Percentiles rank a stretch among this genome's conserved stretches.
Conservation (phyloP, 2,797 vertebrate species). For the Sebastes baramenuke region DNA sequence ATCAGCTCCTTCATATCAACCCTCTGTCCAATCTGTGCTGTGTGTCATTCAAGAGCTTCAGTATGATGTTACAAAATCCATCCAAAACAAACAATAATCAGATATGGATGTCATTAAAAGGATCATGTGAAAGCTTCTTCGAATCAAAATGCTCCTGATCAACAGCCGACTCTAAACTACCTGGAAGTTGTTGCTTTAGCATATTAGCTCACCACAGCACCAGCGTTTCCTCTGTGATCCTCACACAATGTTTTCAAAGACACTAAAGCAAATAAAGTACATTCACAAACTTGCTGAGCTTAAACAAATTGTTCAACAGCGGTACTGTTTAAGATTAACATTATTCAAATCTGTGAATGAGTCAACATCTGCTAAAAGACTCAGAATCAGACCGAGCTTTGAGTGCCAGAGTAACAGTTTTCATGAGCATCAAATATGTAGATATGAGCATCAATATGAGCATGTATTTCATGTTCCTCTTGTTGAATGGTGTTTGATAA, state of each 20-base stretch:
- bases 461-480: neutral
- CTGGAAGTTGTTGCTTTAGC: no score
- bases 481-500: neutral
- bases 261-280: no score
- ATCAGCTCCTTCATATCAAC: neutral
- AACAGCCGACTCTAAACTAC: no score
- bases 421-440: neutral
- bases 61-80: neutral
- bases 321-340: fast-evolving
- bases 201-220: no score
- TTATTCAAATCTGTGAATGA: neutral
- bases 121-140: no score
- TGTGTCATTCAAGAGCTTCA: neutral
- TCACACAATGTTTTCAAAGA: no score
- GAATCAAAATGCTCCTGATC: fast-evolving
- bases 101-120: fast-evolving
- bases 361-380: fast-evolving
- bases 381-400: neutral
- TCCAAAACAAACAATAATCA: neutral
- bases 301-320: no score
- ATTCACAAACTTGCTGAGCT: no score
- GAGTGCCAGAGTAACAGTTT: no score
- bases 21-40: neutral
- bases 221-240: no score
- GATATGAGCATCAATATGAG: neutral